These are phyloP conservation scores for Diacarnus erythraeanus DNA, from an alignment of 37 sponge, comb jelly and placozoan species.

Conservation along the genomic window DNA sequence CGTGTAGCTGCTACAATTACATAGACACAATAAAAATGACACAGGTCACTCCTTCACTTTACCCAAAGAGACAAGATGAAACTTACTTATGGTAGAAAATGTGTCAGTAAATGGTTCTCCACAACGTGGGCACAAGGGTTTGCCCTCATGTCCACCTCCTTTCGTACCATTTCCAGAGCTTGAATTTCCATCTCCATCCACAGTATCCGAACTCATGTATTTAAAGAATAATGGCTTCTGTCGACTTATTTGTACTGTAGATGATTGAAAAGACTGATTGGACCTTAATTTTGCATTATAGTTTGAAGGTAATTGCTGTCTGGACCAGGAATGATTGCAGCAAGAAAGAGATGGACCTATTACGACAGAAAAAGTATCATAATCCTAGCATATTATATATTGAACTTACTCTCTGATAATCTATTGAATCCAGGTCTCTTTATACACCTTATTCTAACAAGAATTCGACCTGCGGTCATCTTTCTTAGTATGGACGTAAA, in stretches of 20 bases:
- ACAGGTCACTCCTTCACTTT: neutral
- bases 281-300: too few species aligned
- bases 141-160: slow-evolving; percentile 10
- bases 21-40: neutral
- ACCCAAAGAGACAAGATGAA: neutral
- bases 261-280: too few species aligned
- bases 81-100: slow-evolving; percentile 47
- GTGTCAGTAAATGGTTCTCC: slow-evolving; percentile 43
- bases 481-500: too few species aligned
- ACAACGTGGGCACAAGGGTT: slow-evolving; percentile 52
- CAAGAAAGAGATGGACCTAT: neutral
- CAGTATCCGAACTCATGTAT: neutral
- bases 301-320: neutral
- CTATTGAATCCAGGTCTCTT: neutral
- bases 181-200: slow-evolving; percentile 9
- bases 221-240: too few species aligned
- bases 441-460: neutral
- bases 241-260: too few species aligned
- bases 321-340: neutral
- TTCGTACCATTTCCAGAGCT: slow-evolving; percentile 3
- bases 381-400: neutral
- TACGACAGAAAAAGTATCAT: neutral
- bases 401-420: neutral
- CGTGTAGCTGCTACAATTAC: slow-evolving; percentile 42
- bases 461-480: neutral